Percentiles rank a stretch among this genome's conserved stretches.
Conservation (phyloP, 2,888 invertebrate genomes). For the Mantis religiosa region DNA sequence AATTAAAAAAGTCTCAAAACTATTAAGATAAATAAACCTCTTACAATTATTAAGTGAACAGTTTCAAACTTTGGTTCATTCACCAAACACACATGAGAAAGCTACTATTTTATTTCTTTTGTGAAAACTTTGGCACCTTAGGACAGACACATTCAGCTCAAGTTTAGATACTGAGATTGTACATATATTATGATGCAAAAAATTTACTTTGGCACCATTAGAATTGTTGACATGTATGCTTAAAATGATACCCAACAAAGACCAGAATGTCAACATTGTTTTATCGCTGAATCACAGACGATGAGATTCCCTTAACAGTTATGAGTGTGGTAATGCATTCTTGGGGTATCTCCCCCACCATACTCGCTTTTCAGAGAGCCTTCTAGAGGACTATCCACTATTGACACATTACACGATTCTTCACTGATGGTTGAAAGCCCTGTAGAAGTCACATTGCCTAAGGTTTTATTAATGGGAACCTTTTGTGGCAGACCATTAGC, state of each 20-base stretch:
- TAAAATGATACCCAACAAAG: background rate
- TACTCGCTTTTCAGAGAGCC: slow-evolving; percentile 24
- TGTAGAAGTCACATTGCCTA: slow-evolving; percentile 31
- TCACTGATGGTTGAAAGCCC: slow-evolving; percentile 40
- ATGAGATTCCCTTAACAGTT: background rate
- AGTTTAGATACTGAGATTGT: background rate
- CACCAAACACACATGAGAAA: background rate
- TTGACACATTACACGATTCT: slow-evolving; percentile 35
- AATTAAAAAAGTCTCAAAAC: background rate
- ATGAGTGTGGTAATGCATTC: background rate
- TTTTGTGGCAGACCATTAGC: background rate
- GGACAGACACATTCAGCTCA: slow-evolving; percentile 14
- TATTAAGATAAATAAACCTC: background rate
- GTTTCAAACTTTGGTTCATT: too few species aligned
- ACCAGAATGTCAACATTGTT: slow-evolving; percentile 8
- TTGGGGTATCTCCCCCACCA: slow-evolving; percentile 7
- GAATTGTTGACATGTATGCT: background rate
- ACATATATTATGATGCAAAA: background rate
- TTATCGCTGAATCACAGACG: background rate
- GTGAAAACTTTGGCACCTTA: background rate
- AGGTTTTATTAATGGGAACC: slow-evolving; percentile 25
- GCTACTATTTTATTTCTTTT: background rate
- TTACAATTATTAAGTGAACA: background rate
- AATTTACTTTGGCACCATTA: background rate
- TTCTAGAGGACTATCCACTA: slow-evolving; percentile 36